Percentiles rank a stretch among this genome's conserved stretches.
Conservation (phyloP, 1,140 invertebrate species). For the Polyergus mexicanus region DNA sequence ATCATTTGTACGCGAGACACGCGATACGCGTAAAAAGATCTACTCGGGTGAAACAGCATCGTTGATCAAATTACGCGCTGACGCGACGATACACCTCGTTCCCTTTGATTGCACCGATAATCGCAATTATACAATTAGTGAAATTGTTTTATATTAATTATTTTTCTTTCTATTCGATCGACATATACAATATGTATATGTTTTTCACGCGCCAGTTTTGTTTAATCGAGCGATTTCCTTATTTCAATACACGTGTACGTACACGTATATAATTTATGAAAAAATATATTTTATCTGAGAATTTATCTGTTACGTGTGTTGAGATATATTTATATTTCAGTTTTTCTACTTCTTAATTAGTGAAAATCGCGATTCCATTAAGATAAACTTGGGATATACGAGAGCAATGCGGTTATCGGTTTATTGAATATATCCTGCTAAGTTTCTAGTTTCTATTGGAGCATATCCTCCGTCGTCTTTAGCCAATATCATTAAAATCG, state of each 20-base stretch:
- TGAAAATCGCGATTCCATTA: not conserved
- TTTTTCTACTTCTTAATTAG: not conserved
- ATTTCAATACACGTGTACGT: not conserved
- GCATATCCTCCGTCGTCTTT: not conserved
- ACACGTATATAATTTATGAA: too few relatives aligned
- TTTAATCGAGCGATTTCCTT: not conserved
- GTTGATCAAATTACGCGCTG: not conserved
- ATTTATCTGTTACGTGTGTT: too few relatives aligned
- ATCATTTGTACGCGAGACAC: not conserved
- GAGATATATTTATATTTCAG: not conserved
- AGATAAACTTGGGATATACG: not conserved
- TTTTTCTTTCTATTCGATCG: conserved; percentile 8
- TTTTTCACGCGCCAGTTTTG: not conserved
- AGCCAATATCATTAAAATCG: not conserved
- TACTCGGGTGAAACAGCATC: not conserved
- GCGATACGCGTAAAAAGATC: not conserved
- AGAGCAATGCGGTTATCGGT: not conserved
- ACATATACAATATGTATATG: too few relatives aligned
- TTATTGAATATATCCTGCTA: not conserved
- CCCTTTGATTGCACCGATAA: not conserved
- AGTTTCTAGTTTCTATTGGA: not conserved
- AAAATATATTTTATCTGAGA: not conserved
- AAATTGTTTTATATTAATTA: conserved; percentile 27
- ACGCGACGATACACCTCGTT: not conserved
- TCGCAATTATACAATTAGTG: conserved; percentile 4